Base-by-base conservation (phyloP, 2,797 vertebrate species). In the Steatocranus sp. region DNA sequence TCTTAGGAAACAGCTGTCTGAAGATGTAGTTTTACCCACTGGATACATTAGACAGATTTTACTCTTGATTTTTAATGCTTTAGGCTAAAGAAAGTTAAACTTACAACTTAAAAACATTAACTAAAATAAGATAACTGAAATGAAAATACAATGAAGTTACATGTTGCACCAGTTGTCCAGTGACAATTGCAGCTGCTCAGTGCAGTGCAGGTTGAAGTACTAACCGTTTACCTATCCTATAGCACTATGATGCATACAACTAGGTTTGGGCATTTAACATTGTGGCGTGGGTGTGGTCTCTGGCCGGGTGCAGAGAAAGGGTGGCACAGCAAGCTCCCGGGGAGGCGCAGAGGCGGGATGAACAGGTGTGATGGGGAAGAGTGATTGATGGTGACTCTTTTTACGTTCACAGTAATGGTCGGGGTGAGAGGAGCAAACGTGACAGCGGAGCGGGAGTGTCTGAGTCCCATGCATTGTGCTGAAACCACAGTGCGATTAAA, bases 291-390 rank as follows among this genome's bases (percentile, higher is more conserved):
- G 54, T 56, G 54, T 56, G 27, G 54, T 56, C 15, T 56, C 54
- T 10, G 27, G 27, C 15, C 5, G 5, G 25, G 5, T 56, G 53
- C 53, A 56, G 53, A 56, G 53, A 17, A 56, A 17, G 25, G 53
- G 2, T 56, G 25, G 25, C 0, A 0, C 53, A 56, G 14, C 8
- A 3, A 56, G 25, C 25, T 30, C 8, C 53, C 3, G 15, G 15
- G 53, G 53, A 17, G 15, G 53, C 2, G 5, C 15, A 56, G 27
- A 18, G 5, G 27, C 0, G 17, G 54, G 54, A 18, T 56, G 27
- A 56, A 56, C 54, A 56, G 54, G 3, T 32, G 54, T 56, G 54
- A 17, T 56, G 54, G 27, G 53, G 15, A 30, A 30, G 27, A 18
- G 3, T 56, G 54, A 56, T 56, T 32, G 54, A 18, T 56, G 25